Base-by-base conservation (phyloP, 2,113 vertebrate species). In the Carassius carassius region DNA sequence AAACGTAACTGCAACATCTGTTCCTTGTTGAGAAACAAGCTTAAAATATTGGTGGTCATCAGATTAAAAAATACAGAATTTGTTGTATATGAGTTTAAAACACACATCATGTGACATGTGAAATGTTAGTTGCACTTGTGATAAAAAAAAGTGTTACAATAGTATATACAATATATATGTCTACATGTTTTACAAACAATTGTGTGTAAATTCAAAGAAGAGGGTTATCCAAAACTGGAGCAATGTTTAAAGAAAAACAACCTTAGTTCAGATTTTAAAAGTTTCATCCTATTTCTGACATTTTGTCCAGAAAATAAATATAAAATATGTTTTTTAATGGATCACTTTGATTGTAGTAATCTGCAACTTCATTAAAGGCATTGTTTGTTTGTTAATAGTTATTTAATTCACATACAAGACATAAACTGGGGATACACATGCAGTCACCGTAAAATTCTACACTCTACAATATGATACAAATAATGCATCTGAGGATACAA, bases 401-500 rank as follows among this genome's bases (percentile, higher is more conserved):
- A 88, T 92, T 94, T 92, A 95, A 92, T 95, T 95, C 92, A 91
- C 93, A 93, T 94, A 94, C 93, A 92, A 95, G 95, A 96, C 94
- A 92, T 93, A 78, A 94, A 91, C 92, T 91, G 92, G 90, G 91
- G 93, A 93, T 89, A 88, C 91, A 93, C 70, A 89, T 94, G 95
- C 96, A 97, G 96, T 95, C 93, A 89, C 94, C 93, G 92, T 94
- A 70, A 95, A 96, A 91, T 89, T 91, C 93, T 94, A 94, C 92
- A 92, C 92, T 87, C 92, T 94, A 89, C 85, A 88, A 84, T 90
- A 94, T 94, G 92, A 93, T 94, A 94, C 93, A 94, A 94, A 94
- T 96, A 93, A 94, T 94, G 95, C 93, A 95, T 95, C 94, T 96
- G 96, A 92, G 92, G 92, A 94, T 95, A 95, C 94, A 95, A 96